These are phyloP conservation scores for Protophormia terraenovae DNA, from an alignment of 2,888 invertebrate genomes.

Conservation along the genomic window DNA sequence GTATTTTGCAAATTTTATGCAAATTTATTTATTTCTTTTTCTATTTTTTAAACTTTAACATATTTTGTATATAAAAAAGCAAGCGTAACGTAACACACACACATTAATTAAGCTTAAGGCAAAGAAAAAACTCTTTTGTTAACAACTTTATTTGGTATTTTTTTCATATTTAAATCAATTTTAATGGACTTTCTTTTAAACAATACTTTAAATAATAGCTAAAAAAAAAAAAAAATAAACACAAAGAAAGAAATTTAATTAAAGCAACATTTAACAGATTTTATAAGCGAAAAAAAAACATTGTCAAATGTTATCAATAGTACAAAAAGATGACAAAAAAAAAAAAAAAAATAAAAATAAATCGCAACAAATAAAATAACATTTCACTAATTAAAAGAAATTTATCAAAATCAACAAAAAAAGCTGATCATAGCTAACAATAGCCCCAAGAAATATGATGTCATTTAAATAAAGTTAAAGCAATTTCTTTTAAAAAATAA, in stretches of 20 bases:
- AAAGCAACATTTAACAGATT: not conserved
- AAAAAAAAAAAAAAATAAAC: too few relatives aligned
- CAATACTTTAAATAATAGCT: too few relatives aligned
- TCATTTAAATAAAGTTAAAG: not conserved
- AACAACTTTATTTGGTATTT: not conserved
- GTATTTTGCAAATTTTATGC: not conserved
- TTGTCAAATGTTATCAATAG: too few relatives aligned
- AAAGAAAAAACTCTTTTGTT: not conserved
- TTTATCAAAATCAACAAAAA: conserved; percentile 5
- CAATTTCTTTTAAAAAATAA: not conserved
- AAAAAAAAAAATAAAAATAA: too few relatives aligned
- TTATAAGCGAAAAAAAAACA: too few relatives aligned
- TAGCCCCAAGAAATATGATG: not conserved
- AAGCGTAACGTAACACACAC: not conserved
- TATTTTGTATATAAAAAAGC: not conserved
- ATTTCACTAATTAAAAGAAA: conserved; percentile 12
- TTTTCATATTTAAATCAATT: not conserved
- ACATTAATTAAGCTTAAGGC: not conserved
- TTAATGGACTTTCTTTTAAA: not conserved
- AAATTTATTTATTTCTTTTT: too few relatives aligned
- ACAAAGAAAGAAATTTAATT: not conserved
- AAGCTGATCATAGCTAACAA: not conserved
- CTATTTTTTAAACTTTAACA: not conserved
- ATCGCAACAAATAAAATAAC: not conserved
- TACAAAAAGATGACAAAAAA: too few relatives aligned